Conservation (phyloP, 2,888 invertebrate genomes). For the Perdita meconis region DNA sequence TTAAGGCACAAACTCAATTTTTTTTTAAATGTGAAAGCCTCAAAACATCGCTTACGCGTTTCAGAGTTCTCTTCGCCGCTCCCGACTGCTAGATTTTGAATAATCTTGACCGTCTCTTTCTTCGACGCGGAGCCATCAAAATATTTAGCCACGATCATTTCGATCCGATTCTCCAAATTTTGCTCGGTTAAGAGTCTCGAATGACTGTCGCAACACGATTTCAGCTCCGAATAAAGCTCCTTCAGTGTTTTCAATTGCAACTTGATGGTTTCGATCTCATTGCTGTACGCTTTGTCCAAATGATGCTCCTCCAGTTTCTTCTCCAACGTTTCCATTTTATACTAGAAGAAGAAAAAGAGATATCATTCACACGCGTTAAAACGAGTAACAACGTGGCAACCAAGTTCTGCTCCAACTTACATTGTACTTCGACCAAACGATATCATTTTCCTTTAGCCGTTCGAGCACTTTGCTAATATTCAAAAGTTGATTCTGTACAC, state of each 20-base stretch:
- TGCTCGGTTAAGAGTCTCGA: constrained; percentile 57
- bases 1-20: too few species aligned
- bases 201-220: constrained; percentile 73
- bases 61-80: constrained; percentile 7
- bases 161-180: constrained; percentile 72
- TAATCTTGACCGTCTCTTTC: constrained; percentile 43
- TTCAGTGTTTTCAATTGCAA: constrained; percentile 75
- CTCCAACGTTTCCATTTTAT: constrained; percentile 68
- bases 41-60: too few species aligned
- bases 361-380: background rate
- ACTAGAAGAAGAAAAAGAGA: constrained; percentile 60
- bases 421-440: constrained; percentile 67
- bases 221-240: constrained; percentile 71
- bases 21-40: too few species aligned
- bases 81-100: constrained; percentile 70
- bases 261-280: constrained; percentile 74
- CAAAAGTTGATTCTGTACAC: constrained; percentile 68
- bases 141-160: constrained; percentile 72
- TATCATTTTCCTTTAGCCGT: constrained; percentile 57
- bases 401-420: constrained; percentile 60
- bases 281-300: constrained; percentile 51
- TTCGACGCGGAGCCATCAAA: constrained; percentile 69
- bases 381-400: background rate
- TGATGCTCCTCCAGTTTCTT: constrained; percentile 60
- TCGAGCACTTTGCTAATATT: constrained; percentile 68